Evolutionary conservation across 1,140 invertebrate genomes (phyloP).

Genomic region (Diabrotica undecimpunctata): DNA sequence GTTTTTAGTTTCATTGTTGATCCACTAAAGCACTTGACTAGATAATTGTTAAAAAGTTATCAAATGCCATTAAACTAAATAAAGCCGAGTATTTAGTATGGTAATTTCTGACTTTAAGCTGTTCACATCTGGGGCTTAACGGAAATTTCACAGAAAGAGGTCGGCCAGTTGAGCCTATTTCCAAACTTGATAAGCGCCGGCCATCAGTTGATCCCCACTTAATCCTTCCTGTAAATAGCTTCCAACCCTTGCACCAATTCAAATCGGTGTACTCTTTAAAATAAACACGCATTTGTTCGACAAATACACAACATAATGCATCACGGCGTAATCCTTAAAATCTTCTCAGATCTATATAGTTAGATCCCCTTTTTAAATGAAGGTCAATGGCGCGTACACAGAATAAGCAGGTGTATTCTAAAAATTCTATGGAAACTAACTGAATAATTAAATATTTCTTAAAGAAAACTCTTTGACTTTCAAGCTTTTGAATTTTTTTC

Average conservation of each 20-base stretch:
- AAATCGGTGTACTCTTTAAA: not conserved
- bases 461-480: too few species aligned
- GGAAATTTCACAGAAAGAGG: slow-evolving; percentile 2
- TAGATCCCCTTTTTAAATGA: too few species aligned
- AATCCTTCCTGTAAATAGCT: not conserved
- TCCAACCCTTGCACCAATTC: not conserved
- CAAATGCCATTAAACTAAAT: not conserved
- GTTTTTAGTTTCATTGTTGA: too few species aligned
- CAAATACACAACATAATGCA: not conserved
- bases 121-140: slow-evolving; percentile 1
- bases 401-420: too few species aligned
- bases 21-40: too few species aligned
- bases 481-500: too few species aligned
- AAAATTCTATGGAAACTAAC: too few species aligned
- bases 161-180: slow-evolving; percentile 1
- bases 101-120: slow-evolving; percentile 1
- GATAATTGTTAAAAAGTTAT: not conserved
- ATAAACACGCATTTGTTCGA: not conserved
- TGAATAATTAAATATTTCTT: too few species aligned
- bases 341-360: too few species aligned
- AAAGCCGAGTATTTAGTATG: not conserved
- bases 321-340: too few species aligned
- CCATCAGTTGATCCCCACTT: not conserved
- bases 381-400: too few species aligned
- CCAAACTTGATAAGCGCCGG: slow-evolving; percentile 1